Base-by-base conservation (phyloP, 2,113 vertebrate genomes). In the Hiodon tergisus region DNA sequence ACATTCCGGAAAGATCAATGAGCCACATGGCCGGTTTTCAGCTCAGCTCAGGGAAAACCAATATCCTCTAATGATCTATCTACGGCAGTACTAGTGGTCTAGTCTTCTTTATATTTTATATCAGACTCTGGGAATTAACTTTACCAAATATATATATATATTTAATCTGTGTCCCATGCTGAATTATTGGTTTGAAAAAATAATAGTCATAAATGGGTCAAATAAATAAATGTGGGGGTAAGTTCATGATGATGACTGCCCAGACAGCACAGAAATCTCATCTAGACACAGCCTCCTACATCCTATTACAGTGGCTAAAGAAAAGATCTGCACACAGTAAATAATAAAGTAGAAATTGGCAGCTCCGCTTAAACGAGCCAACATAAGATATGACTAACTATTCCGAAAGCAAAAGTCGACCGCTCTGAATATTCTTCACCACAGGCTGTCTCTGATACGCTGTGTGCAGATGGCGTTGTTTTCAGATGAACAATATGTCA, bases 1-100 rank as follows among this genome's bases (percentile, higher is more conserved):
- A 83, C 81, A 84, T 83, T 84, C 79, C 58, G 69, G 63, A 52
- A n/a, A 73, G 76, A 78, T 77, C 77, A 73, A 65, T 3, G 17
- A 17, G 14, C 50, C 50, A 50, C 53, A 14, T 48, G 14, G 5
- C 10, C 67, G 6, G 7, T 14, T 7, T 7, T 6, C 79, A 67
- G 72, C 65, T 54, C 17, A 77, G 79, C 79, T 78, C 78, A 74
- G 31, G 31, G 31, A 31, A 31, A 31, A 31, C 31, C 31, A 31
- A 31, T 31, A 31, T 31, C 31, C 31, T 31, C 31, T 31, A 31
- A 31, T 31, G 31, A 31, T 31, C 31, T 31, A 31, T 31, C 31
- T 31, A 31, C 31, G 31, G 31, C 31, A 31, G 31, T 31, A 31
- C 31, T 31, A 31, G 31, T 31, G 31, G 31, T 31, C 31, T 31